Base-by-base conservation (phyloP, 1,140 invertebrate species). In the Psix sp. region DNA sequence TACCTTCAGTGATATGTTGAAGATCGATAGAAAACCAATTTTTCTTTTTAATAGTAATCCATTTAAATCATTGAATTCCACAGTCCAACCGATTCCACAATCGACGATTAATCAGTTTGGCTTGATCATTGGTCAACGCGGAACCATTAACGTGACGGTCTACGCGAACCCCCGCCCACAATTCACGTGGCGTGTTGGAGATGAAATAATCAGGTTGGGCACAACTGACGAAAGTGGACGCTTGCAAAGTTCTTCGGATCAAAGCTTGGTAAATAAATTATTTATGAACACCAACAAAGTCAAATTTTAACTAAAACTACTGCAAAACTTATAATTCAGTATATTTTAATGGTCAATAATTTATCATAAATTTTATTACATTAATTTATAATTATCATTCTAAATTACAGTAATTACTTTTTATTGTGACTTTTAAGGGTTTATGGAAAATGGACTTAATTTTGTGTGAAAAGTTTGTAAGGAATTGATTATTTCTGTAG, bases 101-200 rank as follows among this genome's bases (percentile, higher is more conserved):
- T 87, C 91, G 57, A 82, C 82, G 1, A 89, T 90, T 62, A 89
- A 91, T 26, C 89, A 91, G 20, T 94, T 93, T 76, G 93, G 92
- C 2, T 90, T 92, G 26, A 91, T 91, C 40, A 84, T 94, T 46
- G 92, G 93, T 1, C 88, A 90, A 35, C 88, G 88, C 40, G 93
- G 91, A 20, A 84, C 88, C 4, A 90, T 94, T 18, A 91, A 91
- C 48, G 89, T 94, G 1, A 92, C 91, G 0, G 87, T 94, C 3
- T 83, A 90, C 0, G 90, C 93, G 3, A 91, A 93, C 81, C 93
- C 93, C 0, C 83, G 82, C 39, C 93, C 93, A 0, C 70, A 74
- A 9, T 88, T 91, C 26, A 87, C 90, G 63, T 94, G 93, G 93
- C 87, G 80, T 3, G 84, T 94, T 0, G 89, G 89, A 24, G 89